Base-by-base conservation (phyloP, 1,140 invertebrate genomes). In the Melitaea cinxia region DNA sequence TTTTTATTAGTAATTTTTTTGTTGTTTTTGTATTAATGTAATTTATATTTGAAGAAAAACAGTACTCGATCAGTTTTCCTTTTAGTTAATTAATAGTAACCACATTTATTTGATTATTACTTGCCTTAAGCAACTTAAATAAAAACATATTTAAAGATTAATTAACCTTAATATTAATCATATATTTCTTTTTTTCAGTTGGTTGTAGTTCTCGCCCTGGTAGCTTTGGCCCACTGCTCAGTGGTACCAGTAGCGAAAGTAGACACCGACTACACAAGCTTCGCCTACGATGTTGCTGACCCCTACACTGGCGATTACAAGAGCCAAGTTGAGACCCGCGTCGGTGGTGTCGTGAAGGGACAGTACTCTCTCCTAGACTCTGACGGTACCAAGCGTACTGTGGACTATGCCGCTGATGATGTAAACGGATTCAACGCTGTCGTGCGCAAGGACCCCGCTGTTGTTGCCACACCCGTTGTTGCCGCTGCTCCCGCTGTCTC, bases 311-410 rank as follows among this genome's bases (percentile, higher is more conserved):
- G 92, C 14, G 91, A 92, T 77, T 83, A 76, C 66, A 92, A 92
- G 77, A 83, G 80, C 53, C 88, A 90, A 54, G 73, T 83, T 6
- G 91, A 92, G 78, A 85, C 78, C 54, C 80, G 91, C 52, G 83
- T 91, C 54, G 93, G 93, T 1, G 92, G 93, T 64, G 59, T 88
- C 9, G 93, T 94, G 7, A 77, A 85, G 58, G 93, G 93, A 50
- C 80, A 86, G 68, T 91, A 91, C 73, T 84, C 88, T 10, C 72
- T 91, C 14, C 61, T 90, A 24, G 91, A 92, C 49, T 69, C 91
- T 10, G 91, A 92, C 66, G 91, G 91, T 56, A 87, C 85, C 53
- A 85, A 83, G 65, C 82, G 91, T 37, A 91, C 83, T 3, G 91
- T 92, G 0, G 88, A 92, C 72, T 92, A 92, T 67, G 71, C 85